Base-by-base conservation (phyloP, 2,888 invertebrate species). In the Bruchidius siliquastri region DNA sequence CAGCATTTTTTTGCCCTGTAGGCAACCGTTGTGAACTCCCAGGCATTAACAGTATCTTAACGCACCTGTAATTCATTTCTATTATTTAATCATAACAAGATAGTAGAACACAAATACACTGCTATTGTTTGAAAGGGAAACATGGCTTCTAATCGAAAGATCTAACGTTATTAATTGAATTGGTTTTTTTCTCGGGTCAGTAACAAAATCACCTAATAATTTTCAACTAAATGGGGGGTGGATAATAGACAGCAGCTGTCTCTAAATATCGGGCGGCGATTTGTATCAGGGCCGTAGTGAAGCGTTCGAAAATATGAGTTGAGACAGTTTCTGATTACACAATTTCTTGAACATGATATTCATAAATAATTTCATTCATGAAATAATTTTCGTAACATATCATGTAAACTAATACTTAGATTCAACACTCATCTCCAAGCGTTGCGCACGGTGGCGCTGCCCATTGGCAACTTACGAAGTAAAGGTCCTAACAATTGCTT, bases 141-240 rank as follows among this genome's bases (percentile, higher is more conserved):
- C 8, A 49, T 49, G 8, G 2, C 8, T 26, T 8, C 49, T 49
- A 49, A 49, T 49, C 49, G 49, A 49, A 13, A 18, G 49, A 49
- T 49, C 49, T 49, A 13, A 49, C 70, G 73, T 70, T 66, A 72
- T 74, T 77, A 74, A 77, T 77, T 74, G 75, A 74, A 73, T 8
- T 49, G 1, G 49, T 49, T 76, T 73, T n/a, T 74, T 72, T 72
- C 71, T 77, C 72, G 77, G 76, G 78, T 75, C 74, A 75, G 76
- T 77, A 76, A 73, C 75, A 76, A 81, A 81, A 81, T 80, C 78
- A 79, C 80, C 78, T 80, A 79, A 78, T 80, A 80, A 80, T 80
- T 79, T 77, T 75, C 76, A 79, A 78, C 80, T 77, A 80, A 79
- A 79, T 81, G 80, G 79, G 81, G 80, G 81, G 80, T 79, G 49